These are phyloP conservation scores for Bufo gargarizans DNA, from an alignment of 2,113 vertebrate species.

Conservation along the genomic window DNA sequence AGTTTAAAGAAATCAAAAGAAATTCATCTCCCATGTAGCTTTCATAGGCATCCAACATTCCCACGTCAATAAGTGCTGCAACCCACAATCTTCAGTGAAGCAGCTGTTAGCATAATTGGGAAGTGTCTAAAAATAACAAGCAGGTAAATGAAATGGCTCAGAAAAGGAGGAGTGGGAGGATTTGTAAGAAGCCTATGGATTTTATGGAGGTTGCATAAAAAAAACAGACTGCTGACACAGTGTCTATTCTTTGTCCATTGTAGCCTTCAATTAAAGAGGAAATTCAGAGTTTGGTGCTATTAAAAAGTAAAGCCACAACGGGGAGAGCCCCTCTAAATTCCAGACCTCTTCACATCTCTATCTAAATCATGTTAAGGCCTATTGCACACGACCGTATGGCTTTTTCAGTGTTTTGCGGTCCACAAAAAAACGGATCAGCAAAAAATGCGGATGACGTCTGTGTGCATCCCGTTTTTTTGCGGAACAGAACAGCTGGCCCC, in stretches of 20 bases:
- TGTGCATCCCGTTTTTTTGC: too few species aligned
- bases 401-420: too few species aligned
- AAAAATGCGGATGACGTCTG: too few species aligned
- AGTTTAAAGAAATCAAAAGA: slow-evolving; percentile 10
- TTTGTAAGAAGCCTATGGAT: slow-evolving; percentile 36
- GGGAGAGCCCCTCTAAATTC: background rate
- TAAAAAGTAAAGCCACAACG: background rate
- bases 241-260: background rate
- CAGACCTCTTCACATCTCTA: background rate
- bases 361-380: background rate
- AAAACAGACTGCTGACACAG: slow-evolving; percentile 9
- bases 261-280: background rate
- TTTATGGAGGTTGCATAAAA: slow-evolving; percentile 26
- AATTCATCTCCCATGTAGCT: slow-evolving; percentile 29
- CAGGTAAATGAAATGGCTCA: slow-evolving; percentile 19
- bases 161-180: slow-evolving; percentile 39
- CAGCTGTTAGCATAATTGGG: background rate
- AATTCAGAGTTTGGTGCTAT: background rate
- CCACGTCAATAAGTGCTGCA: slow-evolving; percentile 15
- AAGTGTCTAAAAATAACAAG: background rate
- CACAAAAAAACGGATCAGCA: too few species aligned
- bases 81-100: background rate
- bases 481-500: too few species aligned
- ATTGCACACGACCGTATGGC: background rate
- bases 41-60: background rate